Conservation (phyloP, 92 coral and sea anemone genomes). For the Heliopora coerulea region DNA sequence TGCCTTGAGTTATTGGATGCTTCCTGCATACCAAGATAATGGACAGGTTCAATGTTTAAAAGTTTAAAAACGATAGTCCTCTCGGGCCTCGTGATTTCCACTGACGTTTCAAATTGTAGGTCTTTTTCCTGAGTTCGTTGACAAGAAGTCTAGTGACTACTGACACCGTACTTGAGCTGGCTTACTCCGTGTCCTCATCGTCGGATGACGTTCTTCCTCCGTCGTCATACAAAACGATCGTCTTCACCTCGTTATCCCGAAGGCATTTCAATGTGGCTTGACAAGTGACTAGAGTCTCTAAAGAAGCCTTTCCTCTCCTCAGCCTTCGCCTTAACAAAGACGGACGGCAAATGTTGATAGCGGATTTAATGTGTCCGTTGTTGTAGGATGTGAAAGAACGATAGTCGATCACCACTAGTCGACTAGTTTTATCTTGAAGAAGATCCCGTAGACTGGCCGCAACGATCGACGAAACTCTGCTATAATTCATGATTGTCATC, state of each 20-base stretch:
- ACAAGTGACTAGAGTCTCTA: constrained; percentile 78
- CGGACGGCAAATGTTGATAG: constrained; percentile 93
- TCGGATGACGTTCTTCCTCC: constrained; percentile 58
- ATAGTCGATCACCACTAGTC: constrained; percentile 82
- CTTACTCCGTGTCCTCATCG: constrained; percentile 38
- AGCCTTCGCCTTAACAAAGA: constrained; percentile 86
- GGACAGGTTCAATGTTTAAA: too few species aligned
- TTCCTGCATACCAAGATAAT: too few species aligned
- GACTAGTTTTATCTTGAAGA: constrained; percentile 7
- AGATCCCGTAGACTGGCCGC: background rate
- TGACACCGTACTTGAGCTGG: constrained; percentile 6
- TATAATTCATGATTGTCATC: constrained; percentile 39
- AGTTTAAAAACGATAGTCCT: too few species aligned
- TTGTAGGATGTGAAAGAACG: constrained; percentile 85
- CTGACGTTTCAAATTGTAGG: constrained; percentile 33
- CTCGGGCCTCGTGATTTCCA: background rate
- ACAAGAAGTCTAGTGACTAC: constrained; percentile 1
- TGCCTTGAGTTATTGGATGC: background rate
- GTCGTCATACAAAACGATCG: constrained; percentile 75
- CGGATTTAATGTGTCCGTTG: constrained; percentile 66
- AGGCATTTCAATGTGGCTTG: constrained; percentile 69
- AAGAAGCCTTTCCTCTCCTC: constrained; percentile 71
- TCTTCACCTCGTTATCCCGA: constrained; percentile 67
- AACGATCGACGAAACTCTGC: constrained; percentile 19
- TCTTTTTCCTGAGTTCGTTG: constrained; percentile 34